Evolutionary conservation across 2,888 invertebrate genomes (phyloP).

Genomic region (Latrodectus hesperus): DNA sequence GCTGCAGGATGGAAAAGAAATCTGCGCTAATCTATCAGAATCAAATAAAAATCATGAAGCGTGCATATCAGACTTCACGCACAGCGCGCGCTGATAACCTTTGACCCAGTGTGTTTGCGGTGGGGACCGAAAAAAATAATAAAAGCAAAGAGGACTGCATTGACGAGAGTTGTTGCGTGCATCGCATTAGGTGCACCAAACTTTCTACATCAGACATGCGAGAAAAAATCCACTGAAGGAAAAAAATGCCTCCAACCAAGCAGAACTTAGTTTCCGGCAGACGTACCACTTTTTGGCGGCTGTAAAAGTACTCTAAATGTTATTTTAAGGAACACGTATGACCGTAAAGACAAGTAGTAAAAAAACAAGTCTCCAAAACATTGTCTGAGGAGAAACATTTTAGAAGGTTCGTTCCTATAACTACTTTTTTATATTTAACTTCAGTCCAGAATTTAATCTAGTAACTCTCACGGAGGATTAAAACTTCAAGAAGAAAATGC

Average conservation of each 20-base stretch:
- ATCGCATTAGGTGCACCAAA: conserved; percentile 35
- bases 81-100: conserved; percentile 56
- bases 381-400: no score
- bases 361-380: background rate
- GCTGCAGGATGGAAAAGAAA: background rate
- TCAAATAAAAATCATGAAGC: conserved; percentile 61
- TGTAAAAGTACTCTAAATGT: conserved; percentile 48
- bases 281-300: conserved; percentile 43
- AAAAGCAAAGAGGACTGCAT: background rate
- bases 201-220: conserved; percentile 12
- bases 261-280: conserved; percentile 58
- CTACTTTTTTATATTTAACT: no score
- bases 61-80: conserved; percentile 64
- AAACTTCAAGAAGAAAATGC: no score
- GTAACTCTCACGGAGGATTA: no score
- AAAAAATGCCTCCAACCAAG: conserved; percentile 46
- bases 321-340: conserved; percentile 31
- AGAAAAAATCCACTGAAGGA: conserved; percentile 31
- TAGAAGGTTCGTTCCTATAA: no score
- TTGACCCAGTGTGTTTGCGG: conserved; percentile 52
- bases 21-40: conserved; percentile 37
- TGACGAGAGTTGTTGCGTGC: conserved; percentile 28
- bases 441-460: no score
- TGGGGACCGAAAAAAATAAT: conserved; percentile 13
- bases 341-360: background rate